Base-by-base conservation (phyloP, 2,888 invertebrate species). In the Pherbina coryleti region DNA sequence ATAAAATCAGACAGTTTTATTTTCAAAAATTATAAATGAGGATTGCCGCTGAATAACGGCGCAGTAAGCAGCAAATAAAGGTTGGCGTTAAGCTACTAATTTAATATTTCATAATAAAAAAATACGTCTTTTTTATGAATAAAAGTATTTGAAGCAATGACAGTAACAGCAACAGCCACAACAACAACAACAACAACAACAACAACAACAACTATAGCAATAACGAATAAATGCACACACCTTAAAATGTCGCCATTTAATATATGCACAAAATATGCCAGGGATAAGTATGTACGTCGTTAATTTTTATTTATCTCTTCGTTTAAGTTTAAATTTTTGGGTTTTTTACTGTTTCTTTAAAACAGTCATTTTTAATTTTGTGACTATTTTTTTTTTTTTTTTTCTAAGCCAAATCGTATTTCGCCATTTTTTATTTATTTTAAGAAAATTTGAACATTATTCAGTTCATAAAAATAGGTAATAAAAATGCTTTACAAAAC, bases 161-260 rank as follows among this genome's bases (percentile, higher is more conserved):
- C 62, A 77, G 34, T 17, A 70, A 74, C 53, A 70, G 44, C 34
- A 62, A 57, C n/a, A n/a, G n/a, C n/a, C n/a, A n/a, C 62, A 70
- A 67, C 53, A 64, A 53, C 53, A 78, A 73, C 74, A 78, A 55
- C 75, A 79, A 49, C 44, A 73, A 34, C 57, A 37, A 44, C 44
- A 78, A 79, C 25, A 77, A 75, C 22, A 69, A 49, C 76, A 69
- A 76, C 71, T 76, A 73, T 62, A 66, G 11, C 57, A 70, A 55
- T 19, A 75, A 69, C 28, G 51, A 70, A 60, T 28, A 64, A 67
- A 73, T 72, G 75, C 80, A 79, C 79, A 79, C 73, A 71, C 76
- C 76, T 53, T 67, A 76, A 76, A 76, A 37, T 62, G 53, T 62
- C 64, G 71, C 62, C 55, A 69, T 14, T 67, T 69, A 51, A 51